phyloP scores from a whole-genome alignment of 2,113 vertebrate genomes.

The Daubentonia madagascariensis region DNA sequence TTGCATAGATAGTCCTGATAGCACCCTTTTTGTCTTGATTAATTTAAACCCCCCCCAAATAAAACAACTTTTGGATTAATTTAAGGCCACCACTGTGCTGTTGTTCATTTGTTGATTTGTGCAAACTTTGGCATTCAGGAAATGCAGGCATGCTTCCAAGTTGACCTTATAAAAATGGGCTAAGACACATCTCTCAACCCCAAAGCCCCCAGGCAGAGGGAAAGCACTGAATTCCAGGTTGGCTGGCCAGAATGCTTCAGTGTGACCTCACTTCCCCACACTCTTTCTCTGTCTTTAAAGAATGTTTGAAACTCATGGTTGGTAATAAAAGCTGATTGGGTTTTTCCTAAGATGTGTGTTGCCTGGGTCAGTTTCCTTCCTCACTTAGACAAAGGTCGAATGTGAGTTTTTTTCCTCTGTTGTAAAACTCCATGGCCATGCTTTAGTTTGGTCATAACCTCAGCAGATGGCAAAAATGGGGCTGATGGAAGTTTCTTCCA shows the following conservation, averaged over 20 bases:
- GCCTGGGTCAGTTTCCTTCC: background rate
- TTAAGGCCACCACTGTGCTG: background rate
- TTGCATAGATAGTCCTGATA: background rate
- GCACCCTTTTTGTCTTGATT: background rate
- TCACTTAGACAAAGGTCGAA: accelerated
- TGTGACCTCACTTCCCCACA: background rate
- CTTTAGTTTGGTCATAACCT: background rate
- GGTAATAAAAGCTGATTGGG: background rate
- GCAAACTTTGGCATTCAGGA: background rate
- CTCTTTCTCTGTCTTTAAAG: background rate
- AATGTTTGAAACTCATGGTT: background rate
- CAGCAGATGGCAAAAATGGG: background rate
- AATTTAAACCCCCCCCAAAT: background rate
- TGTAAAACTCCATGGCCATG: background rate
- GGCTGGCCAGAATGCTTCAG: background rate
- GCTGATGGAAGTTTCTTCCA: background rate
- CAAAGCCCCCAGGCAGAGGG: background rate
- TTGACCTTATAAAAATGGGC: background rate
- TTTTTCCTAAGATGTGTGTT: background rate
- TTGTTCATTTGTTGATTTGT: background rate
- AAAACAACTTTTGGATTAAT: background rate
- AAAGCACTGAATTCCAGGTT: background rate
- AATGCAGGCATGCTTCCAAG: background rate
- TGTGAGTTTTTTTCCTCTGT: background rate
- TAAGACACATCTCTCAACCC: background rate